Base-by-base conservation (phyloP, 2,113 vertebrate species). In the Charadrius vociferus region DNA sequence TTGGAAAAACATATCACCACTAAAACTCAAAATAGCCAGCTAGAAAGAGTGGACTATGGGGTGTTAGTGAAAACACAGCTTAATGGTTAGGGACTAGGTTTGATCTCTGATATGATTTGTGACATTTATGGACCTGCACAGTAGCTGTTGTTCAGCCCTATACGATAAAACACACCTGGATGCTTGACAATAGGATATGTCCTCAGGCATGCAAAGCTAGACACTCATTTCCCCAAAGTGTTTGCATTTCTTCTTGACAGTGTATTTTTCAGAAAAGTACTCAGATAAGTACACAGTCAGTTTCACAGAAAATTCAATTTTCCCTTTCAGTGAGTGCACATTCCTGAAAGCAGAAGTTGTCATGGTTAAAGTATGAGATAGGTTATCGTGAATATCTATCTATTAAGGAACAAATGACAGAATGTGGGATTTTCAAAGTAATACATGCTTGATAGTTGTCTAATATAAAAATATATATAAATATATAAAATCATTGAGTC, bases 11-110 rank as follows among this genome's bases (percentile, higher is more conserved):
- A 26, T 47, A 52, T 41, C 34, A 89, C 68, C 36, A 39, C 93
- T 94, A 89, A 96, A 79, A 91, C 58, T 74, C 68, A 84, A 66
- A 96, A 90, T 83, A 93, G n/a, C 10, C 84, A 91, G 58, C 93
- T 37, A 91, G 61, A 91, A 93, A 95, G 71, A 92, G 59, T 68
- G 53, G 24, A 61, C 55, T 58, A 9, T 5, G 61, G 39, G 18
- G 43, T 96, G 56, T 59, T 96, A 92, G 23, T 86, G 82, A 96
- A 96, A 95, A 79, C 81, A 85, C 9, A 93, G 41, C 55, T 85
- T 81, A 96, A 86, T 12, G 32, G 41, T 72, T 77, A 14, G 12
- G 66, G 66, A 79, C 39, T 36, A 53, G 47, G 41, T 80, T 71
- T 90, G 82, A 85, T 71, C 47, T 80, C 83, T 15, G 77, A 71